These are phyloP conservation scores for Spinus pinus DNA, from an alignment of 2,797 vertebrate species.

Conservation along the genomic window DNA sequence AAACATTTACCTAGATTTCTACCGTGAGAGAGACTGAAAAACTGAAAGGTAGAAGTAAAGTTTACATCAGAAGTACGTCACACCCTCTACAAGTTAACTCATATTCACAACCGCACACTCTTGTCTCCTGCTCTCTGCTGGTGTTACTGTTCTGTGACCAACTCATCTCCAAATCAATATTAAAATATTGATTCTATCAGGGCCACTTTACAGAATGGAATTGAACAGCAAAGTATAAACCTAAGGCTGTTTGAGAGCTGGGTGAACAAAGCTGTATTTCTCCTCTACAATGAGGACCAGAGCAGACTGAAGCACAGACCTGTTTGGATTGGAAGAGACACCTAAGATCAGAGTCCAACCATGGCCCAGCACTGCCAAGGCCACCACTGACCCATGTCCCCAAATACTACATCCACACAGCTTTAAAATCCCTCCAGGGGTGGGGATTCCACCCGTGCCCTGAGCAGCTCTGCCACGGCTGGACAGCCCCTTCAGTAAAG, in stretches of 20 bases:
- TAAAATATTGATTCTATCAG: not conserved
- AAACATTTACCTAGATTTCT: not conserved
- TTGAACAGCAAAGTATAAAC: not conserved
- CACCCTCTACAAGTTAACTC: not conserved
- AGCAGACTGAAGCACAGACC: not conserved
- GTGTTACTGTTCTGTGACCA: not conserved
- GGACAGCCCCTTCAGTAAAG: rapidly evolving
- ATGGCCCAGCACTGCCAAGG: not conserved
- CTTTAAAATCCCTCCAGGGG: not conserved
- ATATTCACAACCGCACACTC: not conserved
- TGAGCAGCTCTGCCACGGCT: rapidly evolving
- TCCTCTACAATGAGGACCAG: not conserved
- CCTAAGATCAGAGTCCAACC: not conserved
- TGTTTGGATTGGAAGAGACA: not conserved
- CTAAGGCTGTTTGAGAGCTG: not conserved
- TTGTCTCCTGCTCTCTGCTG: not conserved
- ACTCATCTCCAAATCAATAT: not conserved
- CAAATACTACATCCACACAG: rapidly evolving
- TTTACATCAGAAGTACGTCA: not conserved
- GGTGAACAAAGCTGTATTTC: not conserved
- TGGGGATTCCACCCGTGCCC: not conserved
- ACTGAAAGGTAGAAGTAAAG: not conserved
- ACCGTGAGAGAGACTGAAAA: not conserved
- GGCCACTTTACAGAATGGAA: rapidly evolving
- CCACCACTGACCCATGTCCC: not conserved